A percentile compares a stretch with the other conserved stretches of the same genome.
These are phyloP conservation scores for Aplidium turbinatum DNA, from an alignment of 23 tunicate genomes.

Conservation along the genomic window DNA sequence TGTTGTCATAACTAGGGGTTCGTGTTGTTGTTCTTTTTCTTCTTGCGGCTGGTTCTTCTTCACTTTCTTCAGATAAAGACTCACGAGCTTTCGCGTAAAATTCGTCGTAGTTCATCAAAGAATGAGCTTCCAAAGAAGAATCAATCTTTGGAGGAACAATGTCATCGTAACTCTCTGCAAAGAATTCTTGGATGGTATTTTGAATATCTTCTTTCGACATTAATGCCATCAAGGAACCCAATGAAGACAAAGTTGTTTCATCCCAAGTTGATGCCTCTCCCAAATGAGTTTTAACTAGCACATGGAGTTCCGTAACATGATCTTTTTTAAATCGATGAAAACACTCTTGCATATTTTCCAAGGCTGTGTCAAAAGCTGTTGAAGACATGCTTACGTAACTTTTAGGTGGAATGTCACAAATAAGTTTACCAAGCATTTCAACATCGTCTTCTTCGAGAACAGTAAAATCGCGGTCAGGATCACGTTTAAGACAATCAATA, in stretches of 20 bases:
- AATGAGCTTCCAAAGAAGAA: conserved; percentile 2
- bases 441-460: conserved; percentile 36
- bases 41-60: not conserved
- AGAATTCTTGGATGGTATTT: conserved; percentile 21
- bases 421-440: conserved; percentile 28
- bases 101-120: conserved; percentile 36
- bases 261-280: conserved; percentile 48
- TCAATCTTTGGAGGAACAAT: conserved; percentile 51
- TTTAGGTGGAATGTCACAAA: conserved; percentile 46
- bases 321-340: conserved; percentile 26
- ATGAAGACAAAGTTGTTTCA: conserved; percentile 10
- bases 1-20: conserved; percentile 53
- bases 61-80: conserved; percentile 1
- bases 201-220: conserved; percentile 8
- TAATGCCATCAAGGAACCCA: conserved; percentile 43
- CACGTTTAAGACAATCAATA: conserved; percentile 18
- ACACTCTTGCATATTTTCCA: conserved; percentile 27
- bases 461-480: not conserved
- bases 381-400: conserved; percentile 2
- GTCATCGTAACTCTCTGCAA: conserved; percentile 39
- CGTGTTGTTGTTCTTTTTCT: not conserved
- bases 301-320: not conserved
- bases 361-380: conserved; percentile 26
- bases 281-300: not conserved
- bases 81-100: conserved; percentile 52